Conservation (phyloP, 2,797 vertebrate species). For the Eutrigla gurnardus region DNA sequence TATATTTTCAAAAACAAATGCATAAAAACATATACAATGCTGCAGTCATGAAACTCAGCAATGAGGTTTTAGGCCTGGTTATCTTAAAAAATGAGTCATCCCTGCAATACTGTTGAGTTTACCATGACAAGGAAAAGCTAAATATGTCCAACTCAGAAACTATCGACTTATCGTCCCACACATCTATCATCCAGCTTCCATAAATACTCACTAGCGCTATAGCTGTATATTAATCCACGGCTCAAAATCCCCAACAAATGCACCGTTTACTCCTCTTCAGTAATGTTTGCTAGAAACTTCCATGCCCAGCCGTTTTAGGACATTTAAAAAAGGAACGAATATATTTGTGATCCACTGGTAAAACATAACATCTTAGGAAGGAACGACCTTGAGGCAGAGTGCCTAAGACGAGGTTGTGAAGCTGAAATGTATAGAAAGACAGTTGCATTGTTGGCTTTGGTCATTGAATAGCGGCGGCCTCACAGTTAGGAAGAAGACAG, state of each 20-base stretch:
- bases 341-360: neutral
- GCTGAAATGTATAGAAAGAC: neutral
- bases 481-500: conserved; percentile 22
- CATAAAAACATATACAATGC: no score
- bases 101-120: neutral
- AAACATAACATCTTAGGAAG: neutral
- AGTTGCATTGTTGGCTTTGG: neutral
- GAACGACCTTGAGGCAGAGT: neutral
- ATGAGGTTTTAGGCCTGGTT: neutral
- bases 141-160: no score
- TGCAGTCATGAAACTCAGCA: no score
- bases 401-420: neutral
- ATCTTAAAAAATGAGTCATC: neutral
- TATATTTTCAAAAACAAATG: no score
- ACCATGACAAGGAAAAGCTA: neutral
- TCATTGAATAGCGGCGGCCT: neutral
- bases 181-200: neutral
- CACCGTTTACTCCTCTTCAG: neutral
- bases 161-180: neutral
- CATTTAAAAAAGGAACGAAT: neutral
- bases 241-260: conserved; percentile 4
- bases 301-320: neutral
- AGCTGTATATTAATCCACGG: neutral
- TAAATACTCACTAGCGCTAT: neutral
- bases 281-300: neutral